Base-by-base conservation (phyloP, 2,113 vertebrate species). In the Columbina picui region DNA sequence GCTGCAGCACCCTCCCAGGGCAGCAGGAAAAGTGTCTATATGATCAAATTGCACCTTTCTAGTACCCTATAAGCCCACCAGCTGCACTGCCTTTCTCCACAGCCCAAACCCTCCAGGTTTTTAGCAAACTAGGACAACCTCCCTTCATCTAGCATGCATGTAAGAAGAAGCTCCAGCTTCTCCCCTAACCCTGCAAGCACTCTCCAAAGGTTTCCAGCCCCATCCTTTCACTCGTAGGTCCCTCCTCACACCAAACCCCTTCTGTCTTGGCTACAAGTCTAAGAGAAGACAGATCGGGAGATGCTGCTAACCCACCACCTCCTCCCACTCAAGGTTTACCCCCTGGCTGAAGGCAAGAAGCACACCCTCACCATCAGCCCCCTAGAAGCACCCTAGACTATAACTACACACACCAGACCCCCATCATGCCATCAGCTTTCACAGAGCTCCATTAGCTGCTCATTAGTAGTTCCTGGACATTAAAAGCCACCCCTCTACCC, bases 121-220 rank as follows among this genome's bases (percentile, higher is more conserved):
- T 29, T 22, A 10, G 16, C 3, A 14, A 0, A 0, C 4, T 9
- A 4, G 3, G 56, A 14, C 19, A 79, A 14, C 13, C 7, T 52
- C 8, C 22, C 7, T 69, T 36, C 26, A 47, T 1, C 9, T 26
- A 1, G 12, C 7, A 32, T 1, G 0, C 12, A 52, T 21, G 5
- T 4, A 41, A 9, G 6, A 50, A 78, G 41, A n/a, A 63, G 36
- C 4, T 57, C n/a, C 8, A 13, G 5, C 5, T 70, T 41, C 21
- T 77, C 19, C 61, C 11, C 41, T 23, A 39, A 5, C 2, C 20
- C 10, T 50, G 2, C 3, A 49, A 82, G 39, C 9, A 32, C 36
- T 50, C 34, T 59, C 16, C 6, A 45, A 67, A 77, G 14, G 22
- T 2, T 41, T 68, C 14, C 55, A 94, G 9, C 18, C n/a, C 16